A percentile compares a stretch with the other conserved stretches of the same genome.
Evolutionary conservation across 1,140 invertebrate species (phyloP).

Genomic region (Pectinophora gossypiella): DNA sequence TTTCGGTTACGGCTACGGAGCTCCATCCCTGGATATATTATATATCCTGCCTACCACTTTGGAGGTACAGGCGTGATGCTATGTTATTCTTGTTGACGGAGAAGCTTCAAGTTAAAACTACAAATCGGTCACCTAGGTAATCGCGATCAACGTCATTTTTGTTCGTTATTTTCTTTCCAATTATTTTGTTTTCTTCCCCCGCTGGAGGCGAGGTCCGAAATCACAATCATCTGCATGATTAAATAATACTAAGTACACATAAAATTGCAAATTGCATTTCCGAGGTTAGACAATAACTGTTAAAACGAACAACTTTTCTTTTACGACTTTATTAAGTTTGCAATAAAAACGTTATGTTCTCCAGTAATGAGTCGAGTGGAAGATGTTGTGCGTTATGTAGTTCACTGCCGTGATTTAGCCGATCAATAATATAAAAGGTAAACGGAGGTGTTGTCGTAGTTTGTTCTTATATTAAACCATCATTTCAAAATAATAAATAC

Average conservation of each 20-base stretch:
- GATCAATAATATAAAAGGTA: background rate
- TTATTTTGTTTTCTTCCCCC: too few relatives aligned
- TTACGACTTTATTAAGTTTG: background rate
- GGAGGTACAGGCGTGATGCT: too few relatives aligned
- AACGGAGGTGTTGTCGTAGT: background rate
- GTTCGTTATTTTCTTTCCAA: too few relatives aligned
- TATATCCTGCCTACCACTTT: too few relatives aligned
- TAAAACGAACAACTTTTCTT: background rate
- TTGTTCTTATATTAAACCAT: background rate
- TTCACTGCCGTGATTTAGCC: background rate
- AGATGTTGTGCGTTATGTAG: background rate
- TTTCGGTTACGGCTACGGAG: too few relatives aligned
- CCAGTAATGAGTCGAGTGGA: too few relatives aligned
- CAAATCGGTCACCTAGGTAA: too few relatives aligned
- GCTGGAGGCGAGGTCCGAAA: background rate
- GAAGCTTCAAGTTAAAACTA: too few relatives aligned
- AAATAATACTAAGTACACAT: background rate
- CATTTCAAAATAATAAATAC: background rate
- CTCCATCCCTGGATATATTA: too few relatives aligned
- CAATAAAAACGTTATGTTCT: too few relatives aligned
- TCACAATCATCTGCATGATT: background rate
- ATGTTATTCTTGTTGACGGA: too few relatives aligned
- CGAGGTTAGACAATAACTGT: background rate
- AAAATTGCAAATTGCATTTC: background rate
- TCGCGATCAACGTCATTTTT: too few relatives aligned